Evolutionary conservation across 2,888 invertebrate species (phyloP).

Genomic region (Caenorhabditis zanzibari): DNA sequence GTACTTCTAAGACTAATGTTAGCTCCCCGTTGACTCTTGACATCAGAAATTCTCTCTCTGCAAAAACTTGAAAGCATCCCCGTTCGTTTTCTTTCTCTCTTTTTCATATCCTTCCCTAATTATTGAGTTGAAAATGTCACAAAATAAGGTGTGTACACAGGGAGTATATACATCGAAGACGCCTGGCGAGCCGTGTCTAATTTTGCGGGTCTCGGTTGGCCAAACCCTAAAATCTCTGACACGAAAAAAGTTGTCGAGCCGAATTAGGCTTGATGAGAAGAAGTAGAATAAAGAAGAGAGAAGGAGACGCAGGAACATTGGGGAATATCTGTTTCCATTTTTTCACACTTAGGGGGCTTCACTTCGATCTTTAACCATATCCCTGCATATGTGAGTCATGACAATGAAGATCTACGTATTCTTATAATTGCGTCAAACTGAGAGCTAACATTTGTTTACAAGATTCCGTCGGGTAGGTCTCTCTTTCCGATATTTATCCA

Average conservation of each 20-base stretch:
- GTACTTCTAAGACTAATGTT: too few relatives aligned
- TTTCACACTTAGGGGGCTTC: constrained; percentile 50
- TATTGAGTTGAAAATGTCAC: constrained; percentile 38
- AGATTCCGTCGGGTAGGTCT: constrained; percentile 14
- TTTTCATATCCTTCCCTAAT: constrained; percentile 17
- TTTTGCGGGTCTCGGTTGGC: constrained; percentile 31
- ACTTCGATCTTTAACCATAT: constrained; percentile 25
- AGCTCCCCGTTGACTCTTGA: too few relatives aligned
- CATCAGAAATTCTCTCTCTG: too few relatives aligned
- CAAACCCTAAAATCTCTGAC: constrained; percentile 45
- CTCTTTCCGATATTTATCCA: not conserved
- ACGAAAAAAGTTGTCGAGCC: constrained; percentile 62
- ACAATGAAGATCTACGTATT: constrained; percentile 2
- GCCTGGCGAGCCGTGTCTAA: constrained; percentile 59
- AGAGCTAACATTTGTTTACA: constrained; percentile 8
- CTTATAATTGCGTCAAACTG: constrained; percentile 25
- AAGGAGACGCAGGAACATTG: constrained; percentile 35
- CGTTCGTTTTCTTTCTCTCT: constrained; percentile 9
- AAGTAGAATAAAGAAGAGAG: constrained; percentile 1
- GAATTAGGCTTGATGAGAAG: constrained; percentile 58
- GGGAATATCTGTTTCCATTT: constrained; percentile 4
- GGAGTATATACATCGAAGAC: not conserved
- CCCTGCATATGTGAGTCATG: constrained; percentile 21
- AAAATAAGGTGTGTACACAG: constrained; percentile 28
- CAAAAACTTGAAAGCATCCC: constrained; percentile 14